Percentiles rank a stretch among this genome's conserved stretches.
These are phyloP conservation scores for Siniperca undulata DNA, from an alignment of 2,797 vertebrate species.

Conservation along the genomic window DNA sequence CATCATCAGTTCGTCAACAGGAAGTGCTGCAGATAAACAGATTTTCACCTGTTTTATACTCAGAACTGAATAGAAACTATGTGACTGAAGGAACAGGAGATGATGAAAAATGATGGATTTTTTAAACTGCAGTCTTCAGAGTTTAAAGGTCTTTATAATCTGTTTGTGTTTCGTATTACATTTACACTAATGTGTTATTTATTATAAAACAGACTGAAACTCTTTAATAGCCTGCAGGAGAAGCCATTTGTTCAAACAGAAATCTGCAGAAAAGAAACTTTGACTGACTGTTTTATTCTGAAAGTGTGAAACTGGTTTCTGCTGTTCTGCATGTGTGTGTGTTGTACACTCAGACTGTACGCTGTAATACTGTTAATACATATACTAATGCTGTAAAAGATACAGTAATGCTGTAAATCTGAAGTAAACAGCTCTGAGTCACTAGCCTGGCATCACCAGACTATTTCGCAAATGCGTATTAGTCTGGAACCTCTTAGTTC, in stretches of 20 bases:
- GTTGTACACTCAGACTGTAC: conserved; percentile 33
- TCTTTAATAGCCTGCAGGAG: not conserved
- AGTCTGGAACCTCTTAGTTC: no score
- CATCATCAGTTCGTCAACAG: conserved; percentile 10
- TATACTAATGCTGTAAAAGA: conserved; percentile 18
- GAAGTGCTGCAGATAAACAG: conserved; percentile 3
- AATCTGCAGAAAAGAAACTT: conserved; percentile 4
- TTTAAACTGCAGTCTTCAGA: not conserved
- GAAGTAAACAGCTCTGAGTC: not conserved
- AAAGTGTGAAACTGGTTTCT: conserved; percentile 35
- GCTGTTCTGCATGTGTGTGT: conserved; percentile 56
- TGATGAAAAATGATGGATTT: not conserved
- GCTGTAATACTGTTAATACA: conserved; percentile 35
- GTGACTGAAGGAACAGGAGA: not conserved
- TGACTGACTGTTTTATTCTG: conserved; percentile 19
- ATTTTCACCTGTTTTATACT: not conserved
- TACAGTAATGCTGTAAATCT: conserved; percentile 5
- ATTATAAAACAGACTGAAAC: not conserved
- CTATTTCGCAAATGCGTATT: no score
- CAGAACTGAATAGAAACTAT: not conserved
- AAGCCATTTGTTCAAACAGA: conserved; percentile 37
- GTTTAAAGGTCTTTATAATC: conserved; percentile 2
- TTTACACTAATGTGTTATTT: conserved; percentile 27
- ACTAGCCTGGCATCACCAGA: no score
- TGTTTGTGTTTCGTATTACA: not conserved